A percentile compares a stretch with the other conserved stretches of the same genome.
phyloP scores from a whole-genome alignment of 2,888 invertebrate species.

The Eumerus sabulonum region DNA sequence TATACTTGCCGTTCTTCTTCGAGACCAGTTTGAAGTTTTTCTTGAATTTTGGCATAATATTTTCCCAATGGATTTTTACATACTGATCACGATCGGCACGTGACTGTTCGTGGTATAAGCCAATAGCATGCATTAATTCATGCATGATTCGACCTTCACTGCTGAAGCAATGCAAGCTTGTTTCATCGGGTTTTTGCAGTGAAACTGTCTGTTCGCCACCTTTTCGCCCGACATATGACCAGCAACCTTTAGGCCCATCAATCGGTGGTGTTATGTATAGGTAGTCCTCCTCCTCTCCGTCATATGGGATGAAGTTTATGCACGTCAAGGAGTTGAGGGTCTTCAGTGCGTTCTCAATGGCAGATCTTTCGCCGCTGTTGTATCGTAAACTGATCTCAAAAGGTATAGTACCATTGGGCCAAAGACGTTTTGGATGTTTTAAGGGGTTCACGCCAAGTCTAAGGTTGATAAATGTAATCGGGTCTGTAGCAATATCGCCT shows the following conservation, averaged over 20 bases:
- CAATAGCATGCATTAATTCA: slow-evolving; percentile 89
- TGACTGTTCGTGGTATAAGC: slow-evolving; percentile 90
- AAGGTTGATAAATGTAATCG: slow-evolving; percentile 82
- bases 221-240: slow-evolving; percentile 87
- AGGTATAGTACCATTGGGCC: slow-evolving; percentile 84
- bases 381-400: slow-evolving; percentile 83
- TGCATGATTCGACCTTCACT: slow-evolving; percentile 87
- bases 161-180: slow-evolving; percentile 83
- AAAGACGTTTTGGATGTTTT: slow-evolving; percentile 83
- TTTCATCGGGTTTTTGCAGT: slow-evolving; percentile 83
- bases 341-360: slow-evolving; percentile 82
- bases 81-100: slow-evolving; percentile 83
- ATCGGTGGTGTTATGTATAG: slow-evolving; percentile 83
- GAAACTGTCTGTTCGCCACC: slow-evolving; percentile 88
- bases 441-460: slow-evolving; percentile 84
- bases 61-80: slow-evolving; percentile 85
- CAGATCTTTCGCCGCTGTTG: slow-evolving; percentile 79
- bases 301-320: slow-evolving; percentile 83
- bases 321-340: slow-evolving; percentile 84
- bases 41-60: slow-evolving; percentile 81
- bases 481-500: slow-evolving; percentile 85
- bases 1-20: slow-evolving; percentile 82
- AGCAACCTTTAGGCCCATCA: slow-evolving; percentile 85
- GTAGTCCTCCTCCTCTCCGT: slow-evolving; percentile 83
- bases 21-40: slow-evolving; percentile 85